These are phyloP conservation scores for Anguilla rostrata DNA, from an alignment of 2,113 vertebrate species.

Conservation along the genomic window DNA sequence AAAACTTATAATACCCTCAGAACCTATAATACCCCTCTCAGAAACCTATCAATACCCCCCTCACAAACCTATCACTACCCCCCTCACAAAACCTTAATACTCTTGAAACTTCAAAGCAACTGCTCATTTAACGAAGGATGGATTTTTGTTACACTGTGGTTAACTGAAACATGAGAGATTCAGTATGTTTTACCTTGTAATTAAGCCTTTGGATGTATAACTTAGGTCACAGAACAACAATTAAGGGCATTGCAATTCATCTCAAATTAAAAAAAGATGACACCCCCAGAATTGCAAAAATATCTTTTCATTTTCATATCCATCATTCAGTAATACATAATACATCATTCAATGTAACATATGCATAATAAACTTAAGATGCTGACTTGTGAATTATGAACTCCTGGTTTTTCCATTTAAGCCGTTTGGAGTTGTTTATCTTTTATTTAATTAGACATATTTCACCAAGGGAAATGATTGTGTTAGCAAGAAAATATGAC, in stretches of 20 bases:
- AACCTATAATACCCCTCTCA: too few species aligned
- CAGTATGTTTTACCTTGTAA: background rate
- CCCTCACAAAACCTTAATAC: too few species aligned
- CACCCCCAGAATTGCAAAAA: too few species aligned
- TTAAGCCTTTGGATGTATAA: too few species aligned
- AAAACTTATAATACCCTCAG: too few species aligned
- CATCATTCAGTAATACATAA: too few species aligned
- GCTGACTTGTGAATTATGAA: background rate
- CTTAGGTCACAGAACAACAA: background rate
- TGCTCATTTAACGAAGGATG: background rate
- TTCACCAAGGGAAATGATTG: background rate
- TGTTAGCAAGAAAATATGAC: background rate
- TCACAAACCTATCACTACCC: too few species aligned
- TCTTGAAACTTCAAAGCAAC: slow-evolving; percentile 1
- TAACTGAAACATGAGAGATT: background rate
- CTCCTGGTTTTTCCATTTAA: background rate
- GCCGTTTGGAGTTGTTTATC: too few species aligned
- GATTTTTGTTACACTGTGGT: background rate
- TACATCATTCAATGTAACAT: too few species aligned
- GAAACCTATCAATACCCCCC: too few species aligned
- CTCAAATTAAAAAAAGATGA: background rate
- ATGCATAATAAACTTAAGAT: too few species aligned
- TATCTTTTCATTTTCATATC: too few species aligned
- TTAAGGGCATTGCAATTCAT: background rate
- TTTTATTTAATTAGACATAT: background rate